phyloP scores from a whole-genome alignment of 2,113 vertebrate species.

The Hyperopisus bebe region DNA sequence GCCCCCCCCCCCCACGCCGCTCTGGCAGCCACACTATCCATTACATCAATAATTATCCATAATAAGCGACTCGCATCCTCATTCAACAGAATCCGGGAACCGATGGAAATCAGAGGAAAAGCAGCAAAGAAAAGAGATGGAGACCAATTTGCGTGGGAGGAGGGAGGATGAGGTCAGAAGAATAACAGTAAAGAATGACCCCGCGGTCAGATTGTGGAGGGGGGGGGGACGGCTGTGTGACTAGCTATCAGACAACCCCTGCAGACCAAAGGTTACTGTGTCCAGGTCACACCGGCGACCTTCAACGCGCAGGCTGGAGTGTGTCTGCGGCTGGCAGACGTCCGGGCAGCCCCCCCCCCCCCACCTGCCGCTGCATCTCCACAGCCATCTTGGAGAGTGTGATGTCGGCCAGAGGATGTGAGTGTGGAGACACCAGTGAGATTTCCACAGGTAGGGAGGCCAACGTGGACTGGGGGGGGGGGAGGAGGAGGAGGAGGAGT shows the following conservation, averaged over 20 bases:
- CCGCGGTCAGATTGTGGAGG: neutral
- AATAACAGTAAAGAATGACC: neutral
- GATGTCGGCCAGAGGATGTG: neutral
- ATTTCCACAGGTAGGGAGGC: neutral
- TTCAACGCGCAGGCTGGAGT: neutral
- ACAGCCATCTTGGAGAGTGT: neutral
- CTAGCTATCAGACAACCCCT: conserved; percentile 84
- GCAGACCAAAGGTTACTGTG: conserved; percentile 8
- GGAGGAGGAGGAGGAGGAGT: neutral
- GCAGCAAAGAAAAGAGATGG: neutral
- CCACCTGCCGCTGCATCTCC: neutral
- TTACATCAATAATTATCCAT: conserved; percentile 1
- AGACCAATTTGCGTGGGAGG: neutral
- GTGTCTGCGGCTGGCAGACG: neutral
- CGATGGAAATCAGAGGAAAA: neutral
- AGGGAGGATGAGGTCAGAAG: neutral
- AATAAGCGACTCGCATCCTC: neutral
- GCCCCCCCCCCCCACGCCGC: neutral
- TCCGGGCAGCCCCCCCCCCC: neutral
- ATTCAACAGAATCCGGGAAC: neutral
- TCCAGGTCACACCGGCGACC: neutral
- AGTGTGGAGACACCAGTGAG: neutral
- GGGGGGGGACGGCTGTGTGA: conserved; percentile 80
- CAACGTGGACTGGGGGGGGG: neutral
- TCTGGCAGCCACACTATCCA: neutral